Conservation (phyloP, 30 jellyfish, hydroid and myxozoan genomes). For the Clytia hemisphaerica region DNA sequence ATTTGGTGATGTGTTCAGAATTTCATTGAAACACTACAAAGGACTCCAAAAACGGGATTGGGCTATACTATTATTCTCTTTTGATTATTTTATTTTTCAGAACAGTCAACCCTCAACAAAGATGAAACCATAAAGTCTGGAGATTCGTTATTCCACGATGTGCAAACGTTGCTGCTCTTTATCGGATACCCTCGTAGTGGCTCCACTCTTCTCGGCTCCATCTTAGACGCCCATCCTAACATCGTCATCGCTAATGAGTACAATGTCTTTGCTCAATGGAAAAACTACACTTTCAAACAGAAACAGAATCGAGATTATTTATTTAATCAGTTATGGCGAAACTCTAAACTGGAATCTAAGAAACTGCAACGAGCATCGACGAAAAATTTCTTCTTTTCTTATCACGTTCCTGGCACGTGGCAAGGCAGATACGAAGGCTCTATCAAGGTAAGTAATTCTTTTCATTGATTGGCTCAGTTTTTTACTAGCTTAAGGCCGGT, state of each 20-base stretch:
- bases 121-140: no score
- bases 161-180: constrained; percentile 49
- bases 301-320: constrained; percentile 23
- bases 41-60: no score
- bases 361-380: constrained; percentile 34
- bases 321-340: constrained; percentile 39
- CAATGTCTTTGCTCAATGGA: constrained; percentile 37
- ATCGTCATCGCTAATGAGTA: constrained; percentile 72
- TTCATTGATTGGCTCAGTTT: no score
- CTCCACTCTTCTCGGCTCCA: constrained; percentile 65
- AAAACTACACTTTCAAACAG: constrained; percentile 9
- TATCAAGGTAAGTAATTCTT: constrained; percentile 54
- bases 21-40: no score
- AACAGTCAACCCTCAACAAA: no score
- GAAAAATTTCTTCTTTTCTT: constrained; percentile 30
- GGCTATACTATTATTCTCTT: no score
- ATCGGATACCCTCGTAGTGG: constrained; percentile 92
- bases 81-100: no score
- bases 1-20: no score
- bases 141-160: no score
- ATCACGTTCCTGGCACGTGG: constrained; percentile 70
- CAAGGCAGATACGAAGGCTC: constrained; percentile 58
- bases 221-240: constrained; percentile 80
- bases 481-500: no score
- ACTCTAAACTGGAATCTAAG: constrained; percentile 39